These are phyloP conservation scores for Tachuris rubrigastra DNA, from an alignment of 2,113 vertebrate genomes.

Conservation along the genomic window DNA sequence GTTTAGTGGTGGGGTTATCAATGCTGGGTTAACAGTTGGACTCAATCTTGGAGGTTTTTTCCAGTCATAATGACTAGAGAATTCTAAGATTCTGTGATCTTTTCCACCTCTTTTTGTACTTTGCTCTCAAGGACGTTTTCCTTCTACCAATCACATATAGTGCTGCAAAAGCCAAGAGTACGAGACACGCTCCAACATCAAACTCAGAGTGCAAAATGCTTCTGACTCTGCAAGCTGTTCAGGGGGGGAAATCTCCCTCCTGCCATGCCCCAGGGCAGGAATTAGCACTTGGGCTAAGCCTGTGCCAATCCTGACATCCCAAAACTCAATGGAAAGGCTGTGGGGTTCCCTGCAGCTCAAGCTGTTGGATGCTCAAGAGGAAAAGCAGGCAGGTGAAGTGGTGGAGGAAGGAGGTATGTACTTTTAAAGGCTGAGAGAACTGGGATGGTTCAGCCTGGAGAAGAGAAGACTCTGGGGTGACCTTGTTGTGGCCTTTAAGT, in stretches of 20 bases:
- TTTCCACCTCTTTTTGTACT: too few relatives aligned
- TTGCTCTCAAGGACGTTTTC: neutral
- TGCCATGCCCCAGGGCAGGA: neutral
- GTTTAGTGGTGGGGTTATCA: neutral
- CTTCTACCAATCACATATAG: neutral
- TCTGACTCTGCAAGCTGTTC: neutral
- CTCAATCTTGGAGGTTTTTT: neutral
- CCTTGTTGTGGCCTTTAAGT: accelerated
- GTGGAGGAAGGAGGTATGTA: neutral
- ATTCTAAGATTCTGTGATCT: neutral
- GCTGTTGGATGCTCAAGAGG: neutral
- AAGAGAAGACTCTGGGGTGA: neutral
- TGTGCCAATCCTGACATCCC: neutral
- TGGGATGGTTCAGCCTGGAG: neutral
- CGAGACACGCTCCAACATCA: neutral
- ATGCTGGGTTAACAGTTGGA: neutral
- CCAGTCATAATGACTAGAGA: neutral
- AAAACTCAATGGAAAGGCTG: neutral
- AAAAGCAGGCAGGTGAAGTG: neutral
- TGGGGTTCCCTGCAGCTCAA: neutral
- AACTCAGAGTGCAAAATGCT: neutral
- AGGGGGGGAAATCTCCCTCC: neutral
- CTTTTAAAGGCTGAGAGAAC: neutral
- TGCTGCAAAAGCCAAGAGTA: neutral
- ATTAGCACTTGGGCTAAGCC: neutral